phyloP scores from a whole-genome alignment of 2,797 vertebrate genomes.

The Onychomys torridus region DNA sequence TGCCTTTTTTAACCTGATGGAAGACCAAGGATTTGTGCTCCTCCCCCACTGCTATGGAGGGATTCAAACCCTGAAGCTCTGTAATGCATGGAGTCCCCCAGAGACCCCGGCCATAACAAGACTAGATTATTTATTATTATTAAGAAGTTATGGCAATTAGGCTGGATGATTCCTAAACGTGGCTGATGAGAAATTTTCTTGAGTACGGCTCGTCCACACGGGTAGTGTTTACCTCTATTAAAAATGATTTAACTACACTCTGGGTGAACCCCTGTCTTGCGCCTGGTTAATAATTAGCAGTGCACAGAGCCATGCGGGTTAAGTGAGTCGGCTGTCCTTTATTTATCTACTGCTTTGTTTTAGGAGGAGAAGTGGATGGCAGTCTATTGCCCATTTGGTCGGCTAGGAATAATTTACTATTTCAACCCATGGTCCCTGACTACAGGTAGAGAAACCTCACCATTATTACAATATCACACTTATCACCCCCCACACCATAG shows the following conservation, averaged over 20 bases:
- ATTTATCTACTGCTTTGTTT: conserved; percentile 80
- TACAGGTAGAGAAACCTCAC: conserved; percentile 53
- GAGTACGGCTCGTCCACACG: conserved; percentile 65
- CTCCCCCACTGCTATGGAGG: background rate
- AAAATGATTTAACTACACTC: conserved; percentile 82
- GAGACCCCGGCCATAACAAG: conserved; percentile 66
- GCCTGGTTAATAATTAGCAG: conserved; percentile 74
- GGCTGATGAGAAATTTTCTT: conserved; percentile 80
- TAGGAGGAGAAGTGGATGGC: conserved; percentile 70
- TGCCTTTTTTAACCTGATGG: conserved; percentile 11
- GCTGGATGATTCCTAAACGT: conserved; percentile 68
- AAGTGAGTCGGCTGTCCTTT: conserved; percentile 73
- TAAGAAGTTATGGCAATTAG: conserved; percentile 81
- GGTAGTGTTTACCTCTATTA: conserved; percentile 80
- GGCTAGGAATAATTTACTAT: conserved; percentile 78
- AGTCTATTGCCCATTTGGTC: conserved; percentile 66
- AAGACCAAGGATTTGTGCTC: background rate
- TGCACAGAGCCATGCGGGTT: background rate
- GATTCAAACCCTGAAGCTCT: conserved; percentile 54
- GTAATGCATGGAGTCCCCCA: conserved; percentile 72
- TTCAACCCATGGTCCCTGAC: conserved; percentile 55
- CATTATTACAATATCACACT: conserved; percentile 68
- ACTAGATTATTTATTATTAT: conserved; percentile 81
- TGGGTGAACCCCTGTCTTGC: conserved; percentile 60
- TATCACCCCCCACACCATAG: conserved; percentile 5